Conservation (phyloP, 2,113 vertebrate genomes). For the Lepidothrix coronata region DNA sequence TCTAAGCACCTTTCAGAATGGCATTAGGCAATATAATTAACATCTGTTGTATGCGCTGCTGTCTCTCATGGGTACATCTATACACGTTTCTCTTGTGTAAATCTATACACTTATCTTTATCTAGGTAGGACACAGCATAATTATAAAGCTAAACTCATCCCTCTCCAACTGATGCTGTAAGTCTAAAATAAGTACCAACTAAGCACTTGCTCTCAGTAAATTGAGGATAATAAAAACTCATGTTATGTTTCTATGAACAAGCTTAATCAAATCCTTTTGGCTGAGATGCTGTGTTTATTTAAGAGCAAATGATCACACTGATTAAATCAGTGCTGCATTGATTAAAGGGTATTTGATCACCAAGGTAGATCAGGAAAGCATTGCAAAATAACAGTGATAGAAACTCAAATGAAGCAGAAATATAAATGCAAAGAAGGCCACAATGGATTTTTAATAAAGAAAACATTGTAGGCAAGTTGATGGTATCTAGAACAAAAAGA, state of each 20-base stretch:
- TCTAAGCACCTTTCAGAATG: constrained; percentile 3
- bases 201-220: neutral
- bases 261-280: constrained; percentile 44
- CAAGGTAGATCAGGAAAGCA: constrained; percentile 7
- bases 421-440: constrained; percentile 19
- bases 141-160: neutral
- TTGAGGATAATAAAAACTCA: neutral
- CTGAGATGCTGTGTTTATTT: constrained; percentile 14
- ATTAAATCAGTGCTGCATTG: constrained; percentile 50
- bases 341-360: constrained; percentile 51
- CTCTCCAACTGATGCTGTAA: neutral
- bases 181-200: neutral
- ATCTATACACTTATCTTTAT: neutral
- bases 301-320: constrained; percentile 22
- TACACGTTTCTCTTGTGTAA: neutral
- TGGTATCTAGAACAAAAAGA: neutral
- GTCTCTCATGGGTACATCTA: constrained; percentile 1
- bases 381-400: constrained; percentile 31
- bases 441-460: neutral
- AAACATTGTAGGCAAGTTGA: neutral
- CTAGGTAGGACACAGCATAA: neutral
- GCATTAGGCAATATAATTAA: constrained; percentile 38
- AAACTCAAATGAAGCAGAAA: constrained; percentile 34
- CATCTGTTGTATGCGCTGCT: neutral
- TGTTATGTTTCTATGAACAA: neutral